Conservation (phyloP, 2,113 vertebrate species). For the Octodon degus region DNA sequence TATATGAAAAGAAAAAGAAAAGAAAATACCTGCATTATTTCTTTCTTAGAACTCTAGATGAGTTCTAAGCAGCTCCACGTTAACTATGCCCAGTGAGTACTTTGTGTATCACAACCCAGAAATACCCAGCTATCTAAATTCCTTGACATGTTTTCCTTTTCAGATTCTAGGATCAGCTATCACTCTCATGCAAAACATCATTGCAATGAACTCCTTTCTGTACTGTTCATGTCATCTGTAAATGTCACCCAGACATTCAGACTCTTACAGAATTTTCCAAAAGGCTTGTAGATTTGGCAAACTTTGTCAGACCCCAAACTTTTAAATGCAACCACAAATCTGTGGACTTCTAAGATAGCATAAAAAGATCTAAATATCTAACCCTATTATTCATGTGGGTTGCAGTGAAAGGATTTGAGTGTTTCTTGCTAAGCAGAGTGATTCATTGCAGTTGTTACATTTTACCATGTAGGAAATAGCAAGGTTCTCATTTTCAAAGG, state of each 20-base stretch:
- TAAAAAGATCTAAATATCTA: not conserved
- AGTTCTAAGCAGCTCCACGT: not conserved
- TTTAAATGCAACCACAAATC: not conserved
- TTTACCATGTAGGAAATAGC: slow-evolving; percentile 14
- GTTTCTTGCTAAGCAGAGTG: not conserved
- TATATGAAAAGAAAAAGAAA: not conserved
- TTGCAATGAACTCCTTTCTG: not conserved
- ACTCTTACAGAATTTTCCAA: not conserved
- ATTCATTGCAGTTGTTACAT: not conserved
- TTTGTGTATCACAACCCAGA: not conserved
- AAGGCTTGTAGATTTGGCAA: slow-evolving; percentile 33
- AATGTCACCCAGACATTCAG: not conserved
- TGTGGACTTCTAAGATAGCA: not conserved
- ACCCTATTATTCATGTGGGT: not conserved
- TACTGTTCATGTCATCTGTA: not conserved
- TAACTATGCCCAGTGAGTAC: not conserved
- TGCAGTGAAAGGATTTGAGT: not conserved
- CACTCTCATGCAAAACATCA: not conserved
- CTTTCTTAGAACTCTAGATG: too few species aligned
- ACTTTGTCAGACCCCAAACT: not conserved
- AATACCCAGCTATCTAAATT: not conserved
- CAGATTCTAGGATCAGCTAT: not conserved
- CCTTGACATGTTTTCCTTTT: not conserved
- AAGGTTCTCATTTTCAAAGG: not conserved
- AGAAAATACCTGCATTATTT: too few species aligned